phyloP scores from a whole-genome alignment of 2,888 invertebrate genomes.

The Chloromyia formosa region DNA sequence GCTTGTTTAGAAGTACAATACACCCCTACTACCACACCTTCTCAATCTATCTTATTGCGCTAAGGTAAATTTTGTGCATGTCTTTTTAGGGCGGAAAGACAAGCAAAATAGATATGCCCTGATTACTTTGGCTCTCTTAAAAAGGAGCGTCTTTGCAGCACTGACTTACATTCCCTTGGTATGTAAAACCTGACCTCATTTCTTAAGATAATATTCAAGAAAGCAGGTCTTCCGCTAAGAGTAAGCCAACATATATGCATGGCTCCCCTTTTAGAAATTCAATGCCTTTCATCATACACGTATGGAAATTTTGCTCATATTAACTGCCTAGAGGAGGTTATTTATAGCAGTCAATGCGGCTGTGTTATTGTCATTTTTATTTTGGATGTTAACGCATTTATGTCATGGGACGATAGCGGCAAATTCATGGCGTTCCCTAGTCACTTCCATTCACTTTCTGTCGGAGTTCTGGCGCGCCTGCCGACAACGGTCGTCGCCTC shows the following conservation, averaged over 20 bases:
- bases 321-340: slow-evolving; percentile 26
- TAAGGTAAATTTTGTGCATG: too few species aligned
- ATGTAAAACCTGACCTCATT: background rate
- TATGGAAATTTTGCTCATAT: slow-evolving; percentile 27
- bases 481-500: background rate
- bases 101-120: too few species aligned
- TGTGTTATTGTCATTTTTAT: slow-evolving; percentile 34
- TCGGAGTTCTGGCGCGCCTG: background rate
- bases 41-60: too few species aligned
- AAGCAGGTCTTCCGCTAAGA: background rate
- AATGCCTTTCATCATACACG: background rate
- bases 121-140: too few species aligned
- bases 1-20: too few species aligned
- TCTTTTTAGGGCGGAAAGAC: too few species aligned
- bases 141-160: background rate
- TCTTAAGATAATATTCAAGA: background rate
- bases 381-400: slow-evolving; percentile 34
- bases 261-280: background rate
- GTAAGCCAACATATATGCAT: background rate
- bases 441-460: background rate
- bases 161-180: background rate
- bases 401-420: background rate
- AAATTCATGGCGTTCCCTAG: background rate
- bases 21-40: too few species aligned
- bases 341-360: slow-evolving; percentile 32